Conservation (phyloP, 2,888 invertebrate species). For the Synergus umbraculus region DNA sequence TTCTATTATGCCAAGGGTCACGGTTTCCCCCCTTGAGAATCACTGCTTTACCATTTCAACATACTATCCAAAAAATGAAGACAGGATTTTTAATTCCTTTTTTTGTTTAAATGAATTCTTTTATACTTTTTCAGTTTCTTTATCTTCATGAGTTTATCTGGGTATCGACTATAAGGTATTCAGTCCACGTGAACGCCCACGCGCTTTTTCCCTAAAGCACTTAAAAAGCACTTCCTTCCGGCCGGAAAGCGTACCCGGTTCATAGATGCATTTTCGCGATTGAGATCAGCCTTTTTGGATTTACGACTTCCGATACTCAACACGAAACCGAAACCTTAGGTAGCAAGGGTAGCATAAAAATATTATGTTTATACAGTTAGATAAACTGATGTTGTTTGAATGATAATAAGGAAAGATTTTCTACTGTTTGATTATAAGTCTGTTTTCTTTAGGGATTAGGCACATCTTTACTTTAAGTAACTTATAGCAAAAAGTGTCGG, state of each 20-base stretch:
- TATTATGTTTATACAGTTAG: not conserved
- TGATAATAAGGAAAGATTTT: not conserved
- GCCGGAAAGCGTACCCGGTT: slow-evolving; percentile 23
- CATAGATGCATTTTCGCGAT: slow-evolving; percentile 55
- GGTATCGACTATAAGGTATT: slow-evolving; percentile 13
- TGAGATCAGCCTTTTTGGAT: slow-evolving; percentile 45
- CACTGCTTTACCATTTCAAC: not conserved
- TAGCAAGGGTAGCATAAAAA: not conserved
- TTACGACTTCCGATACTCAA: slow-evolving; percentile 54
- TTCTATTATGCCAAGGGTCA: slow-evolving; percentile 45
- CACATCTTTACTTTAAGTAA: too few species aligned
- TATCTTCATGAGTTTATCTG: not conserved
- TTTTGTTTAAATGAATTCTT: too few species aligned
- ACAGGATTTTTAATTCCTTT: too few species aligned
- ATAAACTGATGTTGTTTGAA: slow-evolving; percentile 40
- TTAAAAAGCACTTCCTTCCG: slow-evolving; percentile 52
- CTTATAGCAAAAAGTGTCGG: too few species aligned
- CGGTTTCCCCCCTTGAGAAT: slow-evolving; percentile 1
- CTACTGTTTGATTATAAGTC: too few species aligned
- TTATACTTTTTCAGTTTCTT: not conserved
- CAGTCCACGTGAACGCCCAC: slow-evolving; percentile 50
- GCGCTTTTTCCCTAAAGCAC: slow-evolving; percentile 55
- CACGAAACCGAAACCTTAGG: not conserved
- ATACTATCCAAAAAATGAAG: not conserved
- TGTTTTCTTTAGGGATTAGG: too few species aligned